These are phyloP conservation scores for Cotesia glomerata DNA, from an alignment of 1,140 invertebrate species.

Conservation along the genomic window DNA sequence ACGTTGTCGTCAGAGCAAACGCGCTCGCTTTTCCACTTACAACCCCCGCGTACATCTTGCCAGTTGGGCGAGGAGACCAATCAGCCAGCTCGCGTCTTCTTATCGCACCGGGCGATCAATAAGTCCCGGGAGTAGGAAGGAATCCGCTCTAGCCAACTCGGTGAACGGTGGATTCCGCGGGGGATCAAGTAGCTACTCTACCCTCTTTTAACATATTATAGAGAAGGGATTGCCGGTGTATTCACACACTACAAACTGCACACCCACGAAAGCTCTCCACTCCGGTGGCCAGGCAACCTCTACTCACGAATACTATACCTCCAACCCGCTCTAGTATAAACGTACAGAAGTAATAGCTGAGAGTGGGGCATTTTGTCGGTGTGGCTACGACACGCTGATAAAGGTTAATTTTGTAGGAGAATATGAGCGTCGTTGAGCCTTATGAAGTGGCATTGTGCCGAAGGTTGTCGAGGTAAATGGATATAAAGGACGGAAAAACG, in stretches of 20 bases:
- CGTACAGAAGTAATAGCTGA: constrained; percentile 12
- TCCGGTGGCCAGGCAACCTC: no score
- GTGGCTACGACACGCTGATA: constrained; percentile 57
- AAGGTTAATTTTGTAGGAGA: constrained; percentile 64
- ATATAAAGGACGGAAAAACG: not conserved
- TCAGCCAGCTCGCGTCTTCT: constrained; percentile 59
- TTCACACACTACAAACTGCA: no score
- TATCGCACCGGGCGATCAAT: constrained; percentile 60
- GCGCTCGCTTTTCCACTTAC: constrained; percentile 1
- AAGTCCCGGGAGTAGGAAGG: constrained; percentile 62
- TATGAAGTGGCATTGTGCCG: constrained; percentile 24
- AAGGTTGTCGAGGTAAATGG: not conserved
- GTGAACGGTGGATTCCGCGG: constrained; percentile 18
- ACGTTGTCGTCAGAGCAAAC: no score
- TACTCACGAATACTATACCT: no score
- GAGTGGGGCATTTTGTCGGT: constrained; percentile 27
- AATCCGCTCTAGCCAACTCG: constrained; percentile 47
- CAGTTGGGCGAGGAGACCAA: constrained; percentile 48
- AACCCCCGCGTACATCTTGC: constrained; percentile 16
- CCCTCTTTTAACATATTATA: no score
- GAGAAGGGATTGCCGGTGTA: no score
- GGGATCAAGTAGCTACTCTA: constrained; percentile 22
- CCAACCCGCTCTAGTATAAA: no score
- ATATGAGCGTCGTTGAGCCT: constrained; percentile 45
- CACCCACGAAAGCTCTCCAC: no score